These are phyloP conservation scores for Eupristina koningsbergeri DNA, from an alignment of 1,140 invertebrate genomes.

Conservation along the genomic window DNA sequence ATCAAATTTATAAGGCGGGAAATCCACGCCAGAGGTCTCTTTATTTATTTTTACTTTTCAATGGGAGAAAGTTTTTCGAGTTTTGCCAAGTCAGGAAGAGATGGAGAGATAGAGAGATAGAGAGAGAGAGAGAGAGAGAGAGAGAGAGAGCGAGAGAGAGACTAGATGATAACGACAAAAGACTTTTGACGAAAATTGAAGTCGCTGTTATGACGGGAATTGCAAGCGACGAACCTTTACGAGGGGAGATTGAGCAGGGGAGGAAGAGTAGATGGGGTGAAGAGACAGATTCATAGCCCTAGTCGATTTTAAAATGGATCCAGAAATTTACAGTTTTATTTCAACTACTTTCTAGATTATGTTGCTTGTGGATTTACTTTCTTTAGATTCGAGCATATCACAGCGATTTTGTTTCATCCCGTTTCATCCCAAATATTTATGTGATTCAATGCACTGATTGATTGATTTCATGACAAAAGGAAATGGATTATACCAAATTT, in stretches of 20 bases:
- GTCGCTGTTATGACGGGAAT: constrained; percentile 72
- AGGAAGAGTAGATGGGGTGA: constrained; percentile 43
- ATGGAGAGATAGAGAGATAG: not conserved
- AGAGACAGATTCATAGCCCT: not conserved
- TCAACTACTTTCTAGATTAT: not conserved
- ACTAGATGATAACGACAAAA: constrained; percentile 65
- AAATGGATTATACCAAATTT: too few relatives aligned
- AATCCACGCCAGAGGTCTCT: constrained; percentile 66
- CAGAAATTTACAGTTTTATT: not conserved
- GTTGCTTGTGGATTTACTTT: not conserved
- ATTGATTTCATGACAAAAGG: too few relatives aligned
- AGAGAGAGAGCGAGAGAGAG: not conserved
- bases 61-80: not conserved
- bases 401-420: not conserved
- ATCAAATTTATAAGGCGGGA: constrained; percentile 73
- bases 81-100: not conserved
- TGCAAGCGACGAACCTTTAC: constrained; percentile 68
- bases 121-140: constrained; percentile 3
- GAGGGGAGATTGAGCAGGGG: constrained; percentile 51
- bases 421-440: too few relatives aligned
- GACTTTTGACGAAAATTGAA: constrained; percentile 74
- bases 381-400: not conserved
- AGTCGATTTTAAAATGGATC: not conserved
- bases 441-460: too few relatives aligned
- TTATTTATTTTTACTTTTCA: constrained; percentile 15